Base-by-base conservation (phyloP, 2,797 vertebrate species). In the Mionectes olivaceus region DNA sequence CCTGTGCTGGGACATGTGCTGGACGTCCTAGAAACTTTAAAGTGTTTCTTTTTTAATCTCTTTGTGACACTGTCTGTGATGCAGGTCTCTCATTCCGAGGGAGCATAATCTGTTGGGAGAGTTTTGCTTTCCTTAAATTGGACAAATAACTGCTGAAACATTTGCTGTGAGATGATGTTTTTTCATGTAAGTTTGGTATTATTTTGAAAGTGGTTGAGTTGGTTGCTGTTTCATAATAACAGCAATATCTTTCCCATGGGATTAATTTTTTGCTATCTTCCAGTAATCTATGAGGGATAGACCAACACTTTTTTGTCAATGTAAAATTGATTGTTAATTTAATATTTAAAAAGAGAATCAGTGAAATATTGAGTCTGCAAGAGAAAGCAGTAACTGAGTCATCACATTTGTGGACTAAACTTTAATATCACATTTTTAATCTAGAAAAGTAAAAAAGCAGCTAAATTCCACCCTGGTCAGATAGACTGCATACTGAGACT, bases 281-380 rank as follows among this genome's bases (percentile, higher is more conserved):
- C 41, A 57, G 52, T 89, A 85, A 84, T 55, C 64, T 49, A 57
- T 79, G 71, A 89, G 70, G 68, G 68, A 43, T 18, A 82, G 57
- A 80, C 47, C 44, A 92, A 37, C 3, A 9, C 19, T 22, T 83
- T 85, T 83, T 70, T 86, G 70, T 85, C 71, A 61, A 55, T 71
- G 41, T 70, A 50, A 24, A 87, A 67, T 17, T 91, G 73, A 81
- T 91, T 81, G 57, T 73, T 5, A 80, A 81, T 92, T 92, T 92
- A 70, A 91, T 93, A 80, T 80, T 78, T 91, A 76, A 88, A 86
- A 55, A 84, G 64, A 90, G 94, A 94, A 89, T 68, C 53, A 83
- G 59, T 22, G 2, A 89, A 91, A 82, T 85, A 89, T 75, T 13
- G 10, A 80, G 37, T 70, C 71, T 83, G 50, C 64, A 61, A 49